A percentile compares a stretch with the other conserved stretches of the same genome.
These are phyloP conservation scores for Chaetodon auriga DNA, from an alignment of 2,113 vertebrate species.

Conservation along the genomic window DNA sequence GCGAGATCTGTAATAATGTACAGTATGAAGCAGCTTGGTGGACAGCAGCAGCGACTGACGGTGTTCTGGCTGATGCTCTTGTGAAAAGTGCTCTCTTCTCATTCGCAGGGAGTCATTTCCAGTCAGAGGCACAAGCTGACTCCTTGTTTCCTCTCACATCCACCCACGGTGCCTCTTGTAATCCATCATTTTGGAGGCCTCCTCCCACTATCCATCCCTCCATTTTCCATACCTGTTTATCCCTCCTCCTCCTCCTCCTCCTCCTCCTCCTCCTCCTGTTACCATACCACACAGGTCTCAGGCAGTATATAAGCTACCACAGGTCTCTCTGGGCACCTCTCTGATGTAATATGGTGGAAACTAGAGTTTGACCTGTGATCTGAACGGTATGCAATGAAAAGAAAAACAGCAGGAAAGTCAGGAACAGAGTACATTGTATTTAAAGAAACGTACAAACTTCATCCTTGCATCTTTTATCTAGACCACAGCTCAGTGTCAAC, in stretches of 20 bases:
- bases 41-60: background rate
- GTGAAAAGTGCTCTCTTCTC: background rate
- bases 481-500: background rate
- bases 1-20: background rate
- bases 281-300: background rate
- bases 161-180: constrained; percentile 47
- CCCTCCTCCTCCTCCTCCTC: constrained; percentile 9
- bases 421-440: background rate
- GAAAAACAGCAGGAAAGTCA: background rate
- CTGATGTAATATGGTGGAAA: constrained; percentile 1
- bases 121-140: constrained; percentile 10
- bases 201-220: constrained; percentile 14
- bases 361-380: background rate
- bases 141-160: constrained; percentile 43
- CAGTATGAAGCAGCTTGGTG: background rate
- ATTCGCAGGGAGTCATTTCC: background rate
- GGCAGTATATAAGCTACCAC: background rate
- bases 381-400: background rate
- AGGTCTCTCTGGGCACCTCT: background rate
- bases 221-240: constrained; percentile 16
- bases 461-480: background rate
- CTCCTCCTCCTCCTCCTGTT: background rate
- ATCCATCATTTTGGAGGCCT: constrained; percentile 14
- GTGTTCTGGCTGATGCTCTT: background rate
- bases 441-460: background rate